phyloP scores from a whole-genome alignment of 2,888 invertebrate species.

The Spilarctia lutea region DNA sequence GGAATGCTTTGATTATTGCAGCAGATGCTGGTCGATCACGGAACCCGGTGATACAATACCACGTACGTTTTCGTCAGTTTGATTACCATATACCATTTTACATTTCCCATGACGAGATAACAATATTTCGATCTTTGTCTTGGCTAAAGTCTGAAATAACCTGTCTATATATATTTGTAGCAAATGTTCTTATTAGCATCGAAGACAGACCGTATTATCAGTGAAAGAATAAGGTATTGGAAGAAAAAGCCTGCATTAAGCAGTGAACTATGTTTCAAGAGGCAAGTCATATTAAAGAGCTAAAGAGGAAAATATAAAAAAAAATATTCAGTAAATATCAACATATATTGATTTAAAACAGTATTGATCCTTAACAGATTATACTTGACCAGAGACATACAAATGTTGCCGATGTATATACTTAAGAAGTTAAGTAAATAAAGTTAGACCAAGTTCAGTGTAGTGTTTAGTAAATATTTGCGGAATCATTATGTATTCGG shows the following conservation, averaged over 20 bases:
- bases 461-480: conserved; percentile 46
- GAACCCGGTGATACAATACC: not conserved
- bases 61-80: not conserved
- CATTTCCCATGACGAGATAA: too few species aligned
- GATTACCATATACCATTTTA: not conserved
- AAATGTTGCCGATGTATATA: conserved; percentile 15
- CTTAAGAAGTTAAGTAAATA: conserved; percentile 34
- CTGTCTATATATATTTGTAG: too few species aligned
- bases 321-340: not conserved
- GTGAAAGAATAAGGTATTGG: too few species aligned
- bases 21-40: not conserved
- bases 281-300: not conserved
- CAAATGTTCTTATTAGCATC: not conserved
- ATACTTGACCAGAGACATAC: not conserved
- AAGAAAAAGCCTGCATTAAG: not conserved
- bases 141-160: not conserved
- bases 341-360: not conserved
- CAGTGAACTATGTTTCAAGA: not conserved
- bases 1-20: not conserved
- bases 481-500: conserved; percentile 18
- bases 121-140: not conserved
- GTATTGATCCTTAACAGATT: conserved; percentile 4
- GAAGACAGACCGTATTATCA: not conserved
- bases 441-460: conserved; percentile 31
- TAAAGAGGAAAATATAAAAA: not conserved